These are phyloP conservation scores for Craseonycteris thonglongyai DNA, from an alignment of 2,113 vertebrate species.

Conservation along the genomic window DNA sequence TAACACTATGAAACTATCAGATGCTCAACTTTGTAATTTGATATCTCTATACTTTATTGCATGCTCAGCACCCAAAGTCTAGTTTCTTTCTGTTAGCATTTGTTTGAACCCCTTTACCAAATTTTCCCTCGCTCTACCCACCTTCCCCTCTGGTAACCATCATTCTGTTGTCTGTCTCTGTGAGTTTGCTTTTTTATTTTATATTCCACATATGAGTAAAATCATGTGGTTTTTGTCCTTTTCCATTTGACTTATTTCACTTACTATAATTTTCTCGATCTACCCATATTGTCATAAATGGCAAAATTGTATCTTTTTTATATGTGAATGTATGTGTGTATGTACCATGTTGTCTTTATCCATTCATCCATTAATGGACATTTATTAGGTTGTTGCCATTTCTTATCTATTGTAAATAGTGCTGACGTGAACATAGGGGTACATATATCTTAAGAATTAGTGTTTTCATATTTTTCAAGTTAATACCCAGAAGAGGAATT, in stretches of 20 bases:
- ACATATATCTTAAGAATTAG: background rate
- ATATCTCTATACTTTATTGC: background rate
- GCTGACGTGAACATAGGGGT: background rate
- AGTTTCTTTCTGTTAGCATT: background rate
- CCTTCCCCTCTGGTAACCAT: background rate
- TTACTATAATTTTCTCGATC: too few relatives aligned
- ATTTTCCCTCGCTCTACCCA: background rate
- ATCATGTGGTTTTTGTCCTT: too few relatives aligned
- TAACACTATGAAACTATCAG: background rate
- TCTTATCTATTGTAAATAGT: background rate
- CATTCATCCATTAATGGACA: too few relatives aligned
- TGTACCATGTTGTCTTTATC: too few relatives aligned
- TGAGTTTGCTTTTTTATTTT: too few relatives aligned
- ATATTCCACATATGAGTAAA: too few relatives aligned
- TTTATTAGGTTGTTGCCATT: too few relatives aligned
- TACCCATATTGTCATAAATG: background rate
- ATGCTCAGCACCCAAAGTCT: background rate
- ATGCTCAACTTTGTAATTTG: background rate
- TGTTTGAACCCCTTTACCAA: background rate
- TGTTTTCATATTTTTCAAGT: too few relatives aligned
- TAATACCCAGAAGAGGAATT: too few relatives aligned
- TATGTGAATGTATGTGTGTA: too few relatives aligned
- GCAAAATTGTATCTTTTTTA: too few relatives aligned
- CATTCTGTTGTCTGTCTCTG: background rate
- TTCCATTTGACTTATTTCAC: too few relatives aligned